Evolutionary conservation across 1,140 invertebrate genomes (phyloP), one percentile per base, ranked within the genome.

Genomic region (Dryas iulia): DNA sequence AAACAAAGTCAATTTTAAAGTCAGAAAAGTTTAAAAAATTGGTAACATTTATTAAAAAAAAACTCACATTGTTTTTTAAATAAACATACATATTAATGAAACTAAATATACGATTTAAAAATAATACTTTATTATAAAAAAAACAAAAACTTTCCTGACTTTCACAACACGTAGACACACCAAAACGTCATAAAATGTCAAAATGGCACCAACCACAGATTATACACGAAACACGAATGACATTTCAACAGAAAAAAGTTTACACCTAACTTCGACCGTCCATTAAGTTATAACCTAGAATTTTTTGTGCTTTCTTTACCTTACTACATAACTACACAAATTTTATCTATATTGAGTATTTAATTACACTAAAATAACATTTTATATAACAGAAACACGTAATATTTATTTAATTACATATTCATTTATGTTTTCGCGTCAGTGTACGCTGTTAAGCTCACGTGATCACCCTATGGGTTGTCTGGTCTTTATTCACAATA

Each of bases 201-300:
- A 26, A 58, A 71, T 71, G 47, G 61, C 67, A 63, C 54, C 67
- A 69, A 69, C 67, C 56, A 69, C 33, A 39, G 30, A 61, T 23
- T 60, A 24, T n/a, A n/a, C 39, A 47, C 39, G 21, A 35, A 35
- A 35, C 21, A 21, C 14, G 8, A 47, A 18, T 47, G 39, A 47
- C 7, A 47, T 3, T 21, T 21, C 6, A 47, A 47, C 8, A 47
- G 3, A 47, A 18, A 47, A 47, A 21, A 35, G 12, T 21, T 8
- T 47, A 47, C 3, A 47, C 6, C 14, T 47, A 47, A 21, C 39
- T 8, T 33, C 30, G 28, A 47, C 25, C 23, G n/a, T 60, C 7
- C 39, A 52, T 47, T 62, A 52, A 47, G 39, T 12, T 47, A 14
- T 18, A 62, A 26, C 39, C 59, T 53, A 62, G 35, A 62, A 53